Conservation (phyloP, 1,140 invertebrate genomes). For the Aphelinus certus region DNA sequence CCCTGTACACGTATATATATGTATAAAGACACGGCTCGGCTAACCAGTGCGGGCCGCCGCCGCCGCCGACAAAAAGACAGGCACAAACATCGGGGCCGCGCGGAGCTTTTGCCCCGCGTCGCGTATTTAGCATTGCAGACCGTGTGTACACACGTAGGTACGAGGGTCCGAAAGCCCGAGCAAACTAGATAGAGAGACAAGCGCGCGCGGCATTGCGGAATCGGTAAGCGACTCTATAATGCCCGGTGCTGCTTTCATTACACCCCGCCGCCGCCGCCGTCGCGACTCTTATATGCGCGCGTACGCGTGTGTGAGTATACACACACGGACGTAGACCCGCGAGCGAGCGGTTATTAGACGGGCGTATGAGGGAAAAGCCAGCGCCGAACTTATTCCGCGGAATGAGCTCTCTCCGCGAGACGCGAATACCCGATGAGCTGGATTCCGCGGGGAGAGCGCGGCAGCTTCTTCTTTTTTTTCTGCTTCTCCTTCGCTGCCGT, state of each 20-base stretch:
- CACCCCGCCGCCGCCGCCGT: background rate
- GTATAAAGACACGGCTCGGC: too few species aligned
- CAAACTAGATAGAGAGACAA: constrained; percentile 19
- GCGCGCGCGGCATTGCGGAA: constrained; percentile 12
- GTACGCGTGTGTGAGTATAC: background rate
- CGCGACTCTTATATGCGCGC: constrained; percentile 25
- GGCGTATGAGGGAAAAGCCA: too few species aligned
- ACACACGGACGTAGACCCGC: too few species aligned
- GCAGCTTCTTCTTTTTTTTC: too few species aligned
- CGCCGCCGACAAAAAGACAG: background rate
- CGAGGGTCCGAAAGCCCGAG: background rate
- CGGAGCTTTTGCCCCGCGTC: background rate
- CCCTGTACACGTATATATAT: too few species aligned
- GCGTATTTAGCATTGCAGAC: constrained; percentile 33
- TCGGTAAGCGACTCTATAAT: constrained; percentile 36
- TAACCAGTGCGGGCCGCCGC: background rate
- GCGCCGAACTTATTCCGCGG: too few species aligned
- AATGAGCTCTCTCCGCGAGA: too few species aligned
- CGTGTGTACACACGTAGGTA: background rate
- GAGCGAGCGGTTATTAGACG: background rate
- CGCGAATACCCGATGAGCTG: too few species aligned
- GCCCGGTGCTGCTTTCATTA: background rate
- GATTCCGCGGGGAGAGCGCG: too few species aligned
- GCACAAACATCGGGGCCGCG: background rate
- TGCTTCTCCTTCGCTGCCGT: too few species aligned